Evolutionary conservation across 2,888 invertebrate species (phyloP).

Genomic region (Scrobipalpa costella): DNA sequence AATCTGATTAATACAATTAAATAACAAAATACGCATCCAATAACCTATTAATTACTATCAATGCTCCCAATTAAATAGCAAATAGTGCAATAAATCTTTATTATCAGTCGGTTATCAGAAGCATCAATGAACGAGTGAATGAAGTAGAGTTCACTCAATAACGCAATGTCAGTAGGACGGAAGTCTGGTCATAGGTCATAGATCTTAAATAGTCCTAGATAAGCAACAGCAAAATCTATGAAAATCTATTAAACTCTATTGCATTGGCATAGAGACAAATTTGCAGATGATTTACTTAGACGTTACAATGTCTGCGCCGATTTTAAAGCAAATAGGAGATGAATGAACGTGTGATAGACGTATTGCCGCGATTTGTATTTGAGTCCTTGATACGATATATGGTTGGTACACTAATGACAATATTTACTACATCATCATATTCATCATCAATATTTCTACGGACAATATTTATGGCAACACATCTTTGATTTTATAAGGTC

Average conservation of each 20-base stretch:
- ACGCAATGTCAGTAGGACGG: conserved; percentile 64
- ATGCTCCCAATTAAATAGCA: conserved; percentile 17
- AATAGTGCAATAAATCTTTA: conserved; percentile 19
- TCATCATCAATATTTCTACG: too few species aligned
- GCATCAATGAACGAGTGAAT: conserved; percentile 46
- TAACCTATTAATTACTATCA: conserved; percentile 14
- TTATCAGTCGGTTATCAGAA: conserved; percentile 16
- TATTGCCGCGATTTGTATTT: too few species aligned
- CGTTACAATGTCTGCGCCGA: conserved; percentile 6
- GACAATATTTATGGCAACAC: too few species aligned
- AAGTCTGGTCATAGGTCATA: conserved; percentile 47
- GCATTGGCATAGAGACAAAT: conserved; percentile 7
- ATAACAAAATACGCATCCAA: conserved; percentile 10
- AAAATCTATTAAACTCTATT: neutral
- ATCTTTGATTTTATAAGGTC: too few species aligned
- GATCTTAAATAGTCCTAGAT: conserved; percentile 38
- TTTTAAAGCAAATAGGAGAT: neutral
- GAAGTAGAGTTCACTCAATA: conserved; percentile 46
- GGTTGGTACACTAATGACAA: neutral
- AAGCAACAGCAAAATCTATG: neutral
- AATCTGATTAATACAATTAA: conserved; percentile 21
- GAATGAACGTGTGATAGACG: neutral
- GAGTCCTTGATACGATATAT: neutral
- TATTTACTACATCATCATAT: too few species aligned
- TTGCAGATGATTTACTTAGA: neutral